Percentiles rank a stretch among this genome's conserved stretches.
Evolutionary conservation across 64 coral and sea anemone genomes (phyloP).

Genomic region (Montipora foliosa): DNA sequence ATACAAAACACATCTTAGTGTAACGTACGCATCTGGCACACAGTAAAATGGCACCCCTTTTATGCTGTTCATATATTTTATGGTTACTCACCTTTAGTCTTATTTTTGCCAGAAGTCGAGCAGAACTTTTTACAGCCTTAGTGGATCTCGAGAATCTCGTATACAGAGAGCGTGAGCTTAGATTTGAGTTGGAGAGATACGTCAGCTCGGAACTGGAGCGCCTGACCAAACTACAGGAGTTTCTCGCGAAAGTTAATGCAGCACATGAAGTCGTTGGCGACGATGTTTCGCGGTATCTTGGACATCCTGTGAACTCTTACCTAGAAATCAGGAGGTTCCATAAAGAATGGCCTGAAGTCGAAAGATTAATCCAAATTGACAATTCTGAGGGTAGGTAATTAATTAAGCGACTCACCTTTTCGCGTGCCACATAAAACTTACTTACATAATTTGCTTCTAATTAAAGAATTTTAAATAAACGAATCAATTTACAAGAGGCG

Average conservation of each 20-base stretch:
- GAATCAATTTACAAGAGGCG: too few species aligned
- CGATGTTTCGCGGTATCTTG: conserved; percentile 65
- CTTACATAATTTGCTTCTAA: background rate
- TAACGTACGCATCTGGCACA: too few species aligned
- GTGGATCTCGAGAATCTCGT: conserved; percentile 89
- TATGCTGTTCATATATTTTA: background rate
- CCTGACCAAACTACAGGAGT: conserved; percentile 59
- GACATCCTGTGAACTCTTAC: conserved; percentile 96
- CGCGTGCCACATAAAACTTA: background rate
- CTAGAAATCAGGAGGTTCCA: conserved; percentile 89
- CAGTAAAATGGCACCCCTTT: conserved; percentile 19
- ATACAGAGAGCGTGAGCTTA: conserved; percentile 89
- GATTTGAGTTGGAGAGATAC: conserved; percentile 65
- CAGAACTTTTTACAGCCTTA: conserved; percentile 93
- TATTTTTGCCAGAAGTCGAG: conserved; percentile 43
- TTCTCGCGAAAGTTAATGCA: conserved; percentile 74
- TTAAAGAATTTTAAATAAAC: too few species aligned
- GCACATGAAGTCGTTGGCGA: conserved; percentile 50
- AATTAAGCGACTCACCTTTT: background rate
- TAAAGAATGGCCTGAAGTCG: conserved; percentile 76
- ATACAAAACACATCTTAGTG: background rate
- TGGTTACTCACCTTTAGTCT: background rate
- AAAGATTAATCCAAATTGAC: conserved; percentile 65
- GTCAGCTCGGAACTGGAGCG: conserved; percentile 71
- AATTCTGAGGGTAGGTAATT: conserved; percentile 75